Percentiles rank a stretch among this genome's conserved stretches.
These are phyloP conservation scores for Euborellia annulipes DNA, from an alignment of 1,140 invertebrate species.

Conservation along the genomic window DNA sequence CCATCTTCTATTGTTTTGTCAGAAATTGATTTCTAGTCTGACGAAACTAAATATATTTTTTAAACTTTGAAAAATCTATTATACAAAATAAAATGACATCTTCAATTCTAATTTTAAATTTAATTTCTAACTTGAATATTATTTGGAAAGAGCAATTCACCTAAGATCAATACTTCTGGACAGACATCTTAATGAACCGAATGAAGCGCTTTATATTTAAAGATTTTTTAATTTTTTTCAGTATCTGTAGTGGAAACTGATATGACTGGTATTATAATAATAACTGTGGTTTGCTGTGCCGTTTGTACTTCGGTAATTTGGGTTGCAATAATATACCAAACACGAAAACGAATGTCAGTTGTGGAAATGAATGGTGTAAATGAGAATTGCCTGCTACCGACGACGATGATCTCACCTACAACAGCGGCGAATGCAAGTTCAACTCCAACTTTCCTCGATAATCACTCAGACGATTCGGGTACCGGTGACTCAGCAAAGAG, in stretches of 20 bases:
- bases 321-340: conserved; percentile 84
- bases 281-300: conserved; percentile 77
- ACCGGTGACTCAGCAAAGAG: conserved; percentile 48
- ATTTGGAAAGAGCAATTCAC: no score
- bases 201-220: no score
- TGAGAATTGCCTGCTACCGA: conserved; percentile 20
- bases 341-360: conserved; percentile 38
- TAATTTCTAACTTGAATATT: no score
- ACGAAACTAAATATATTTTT: no score
- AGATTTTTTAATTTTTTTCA: no score
- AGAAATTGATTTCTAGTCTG: no score
- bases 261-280: conserved; percentile 70
- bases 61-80: no score
- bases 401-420: conserved; percentile 17
- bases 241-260: conserved; percentile 34
- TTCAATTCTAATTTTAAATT: no score
- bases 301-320: conserved; percentile 79
- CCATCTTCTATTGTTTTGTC: no score
- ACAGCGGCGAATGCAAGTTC: conserved; percentile 28
- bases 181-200: conserved; percentile 10
- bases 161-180: no score
- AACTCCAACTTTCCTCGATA: conserved; percentile 23
- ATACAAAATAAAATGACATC: no score
- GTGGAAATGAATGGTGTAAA: conserved; percentile 5
- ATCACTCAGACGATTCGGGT: conserved; percentile 33